phyloP scores from a whole-genome alignment of 2,113 vertebrate species.

The Aegypius monachus region DNA sequence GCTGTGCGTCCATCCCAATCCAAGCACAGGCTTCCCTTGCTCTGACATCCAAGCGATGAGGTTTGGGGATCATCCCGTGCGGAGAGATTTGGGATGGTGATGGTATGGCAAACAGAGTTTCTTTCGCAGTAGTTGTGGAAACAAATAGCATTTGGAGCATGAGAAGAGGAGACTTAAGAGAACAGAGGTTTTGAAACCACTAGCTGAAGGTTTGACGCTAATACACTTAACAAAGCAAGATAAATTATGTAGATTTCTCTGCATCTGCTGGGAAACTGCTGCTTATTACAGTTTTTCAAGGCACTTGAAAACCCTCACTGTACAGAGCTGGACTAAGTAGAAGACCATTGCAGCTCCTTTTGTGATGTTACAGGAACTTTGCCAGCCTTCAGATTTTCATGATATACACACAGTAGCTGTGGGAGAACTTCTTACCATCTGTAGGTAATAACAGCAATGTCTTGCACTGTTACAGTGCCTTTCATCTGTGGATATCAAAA shows the following conservation, averaged over 20 bases:
- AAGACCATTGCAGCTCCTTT: not conserved
- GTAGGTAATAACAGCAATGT: not conserved
- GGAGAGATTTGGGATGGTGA: not conserved
- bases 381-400: not conserved
- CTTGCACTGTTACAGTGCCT: not conserved
- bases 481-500: slow-evolving; percentile 25
- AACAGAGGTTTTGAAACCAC: not conserved
- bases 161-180: not conserved
- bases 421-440: not conserved
- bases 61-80: fast-evolving
- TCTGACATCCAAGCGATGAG: not conserved
- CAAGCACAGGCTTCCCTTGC: not conserved
- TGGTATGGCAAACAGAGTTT: not conserved
- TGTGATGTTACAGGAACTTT: not conserved
- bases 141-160: not conserved
- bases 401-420: not conserved
- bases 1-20: not conserved
- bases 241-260: not conserved
- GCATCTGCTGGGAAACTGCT: not conserved
- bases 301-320: not conserved
- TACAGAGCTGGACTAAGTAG: not conserved
- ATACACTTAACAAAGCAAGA: not conserved
- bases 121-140: not conserved
- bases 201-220: not conserved
- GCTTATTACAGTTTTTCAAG: not conserved